phyloP scores from a whole-genome alignment of 2,797 vertebrate genomes.

The Oryzias dopingdopingensis region DNA sequence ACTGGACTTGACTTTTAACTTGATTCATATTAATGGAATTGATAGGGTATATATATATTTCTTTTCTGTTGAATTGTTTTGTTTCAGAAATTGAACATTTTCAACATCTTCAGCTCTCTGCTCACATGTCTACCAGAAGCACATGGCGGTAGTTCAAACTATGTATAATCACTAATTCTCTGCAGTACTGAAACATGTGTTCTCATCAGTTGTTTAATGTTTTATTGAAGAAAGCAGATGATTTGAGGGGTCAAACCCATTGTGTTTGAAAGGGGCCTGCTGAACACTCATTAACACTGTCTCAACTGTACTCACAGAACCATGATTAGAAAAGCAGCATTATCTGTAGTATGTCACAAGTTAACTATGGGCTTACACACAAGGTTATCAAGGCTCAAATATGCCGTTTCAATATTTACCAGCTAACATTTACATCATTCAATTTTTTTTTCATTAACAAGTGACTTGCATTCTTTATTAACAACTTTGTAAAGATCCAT shows the following conservation, averaged over 20 bases:
- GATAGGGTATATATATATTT: not conserved
- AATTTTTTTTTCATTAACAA: conserved; percentile 11
- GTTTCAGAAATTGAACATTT: conserved; percentile 30
- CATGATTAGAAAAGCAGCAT: conserved; percentile 26
- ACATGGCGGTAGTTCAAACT: conserved; percentile 20
- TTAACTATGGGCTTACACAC: not conserved
- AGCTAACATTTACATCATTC: conserved; percentile 20
- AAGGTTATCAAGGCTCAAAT: not conserved
- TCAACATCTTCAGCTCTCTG: conserved; percentile 22
- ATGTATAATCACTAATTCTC: conserved; percentile 36
- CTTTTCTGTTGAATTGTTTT: conserved; percentile 10
- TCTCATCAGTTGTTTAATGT: conserved; percentile 12
- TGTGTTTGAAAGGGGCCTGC: conserved; percentile 23
- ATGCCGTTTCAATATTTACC: conserved; percentile 15
- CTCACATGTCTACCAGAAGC: conserved; percentile 44
- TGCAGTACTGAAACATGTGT: conserved; percentile 23
- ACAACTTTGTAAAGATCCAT: conserved; percentile 31
- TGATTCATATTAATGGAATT: too few relatives aligned
- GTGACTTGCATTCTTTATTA: conserved; percentile 50
- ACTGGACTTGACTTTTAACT: too few relatives aligned
- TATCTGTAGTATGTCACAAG: conserved; percentile 28
- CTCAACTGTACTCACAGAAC: conserved; percentile 11
- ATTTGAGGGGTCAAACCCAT: too few relatives aligned
- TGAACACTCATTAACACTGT: conserved; percentile 43
- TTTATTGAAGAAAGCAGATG: conserved; percentile 3